Percentiles rank a stretch among this genome's conserved stretches.
Evolutionary conservation across 1,140 invertebrate genomes (phyloP).

Genomic region (Drosophila orosa): DNA sequence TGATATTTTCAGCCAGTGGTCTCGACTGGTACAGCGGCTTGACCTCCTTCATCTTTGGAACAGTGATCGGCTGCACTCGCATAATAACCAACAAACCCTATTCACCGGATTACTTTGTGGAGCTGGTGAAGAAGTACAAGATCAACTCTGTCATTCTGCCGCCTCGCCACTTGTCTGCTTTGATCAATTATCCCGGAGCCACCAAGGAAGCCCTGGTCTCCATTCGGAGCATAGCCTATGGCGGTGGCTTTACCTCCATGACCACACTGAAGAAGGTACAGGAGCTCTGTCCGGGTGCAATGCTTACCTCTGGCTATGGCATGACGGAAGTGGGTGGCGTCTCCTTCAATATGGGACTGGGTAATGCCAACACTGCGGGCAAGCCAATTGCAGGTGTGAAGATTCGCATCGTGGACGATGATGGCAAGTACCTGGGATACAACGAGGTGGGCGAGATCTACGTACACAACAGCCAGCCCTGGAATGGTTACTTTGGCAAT

Average conservation of each 20-base stretch:
- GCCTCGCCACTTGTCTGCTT: constrained; percentile 43
- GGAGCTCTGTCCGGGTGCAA: constrained; percentile 41
- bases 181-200: constrained; percentile 49
- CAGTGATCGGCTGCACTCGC: constrained; percentile 51
- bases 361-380: constrained; percentile 44
- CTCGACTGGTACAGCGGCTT: constrained; percentile 77
- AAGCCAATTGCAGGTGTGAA: constrained; percentile 32
- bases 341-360: constrained; percentile 35
- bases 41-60: constrained; percentile 31
- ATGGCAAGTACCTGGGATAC: constrained; percentile 57
- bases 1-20: constrained; percentile 53
- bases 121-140: constrained; percentile 65
- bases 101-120: constrained; percentile 46
- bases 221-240: constrained; percentile 33
- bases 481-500: constrained; percentile 85
- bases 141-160: constrained; percentile 46
- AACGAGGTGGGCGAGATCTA: constrained; percentile 84
- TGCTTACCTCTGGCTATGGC: constrained; percentile 54
- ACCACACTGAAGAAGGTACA: constrained; percentile 47
- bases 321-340: constrained; percentile 60
- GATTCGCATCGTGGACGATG: constrained; percentile 67
- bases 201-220: constrained; percentile 40
- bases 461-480: constrained; percentile 63
- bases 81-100: constrained; percentile 63
- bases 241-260: constrained; percentile 48